phyloP scores from a whole-genome alignment of 1,140 invertebrate species.

The Latrodectus geometricus region DNA sequence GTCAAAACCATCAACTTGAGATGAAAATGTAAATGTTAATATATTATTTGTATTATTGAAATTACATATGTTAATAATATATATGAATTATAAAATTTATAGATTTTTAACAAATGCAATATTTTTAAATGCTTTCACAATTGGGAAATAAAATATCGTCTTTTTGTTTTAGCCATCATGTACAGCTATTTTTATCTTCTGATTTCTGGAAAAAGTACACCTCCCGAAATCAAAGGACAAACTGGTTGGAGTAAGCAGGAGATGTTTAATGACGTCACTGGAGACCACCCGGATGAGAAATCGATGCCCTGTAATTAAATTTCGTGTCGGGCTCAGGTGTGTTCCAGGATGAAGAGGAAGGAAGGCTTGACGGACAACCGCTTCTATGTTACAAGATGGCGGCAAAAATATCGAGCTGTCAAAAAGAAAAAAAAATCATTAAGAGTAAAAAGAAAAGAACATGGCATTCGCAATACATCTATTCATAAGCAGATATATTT shows the following conservation, averaged over 20 bases:
- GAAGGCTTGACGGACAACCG: background rate
- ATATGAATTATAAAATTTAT: too few relatives aligned
- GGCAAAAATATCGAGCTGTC: background rate
- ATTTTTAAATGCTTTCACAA: too few relatives aligned
- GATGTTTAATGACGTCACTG: slow-evolving; percentile 15
- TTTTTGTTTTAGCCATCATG: background rate
- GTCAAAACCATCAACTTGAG: too few relatives aligned
- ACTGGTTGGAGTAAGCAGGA: background rate
- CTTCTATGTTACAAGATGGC: slow-evolving; percentile 37
- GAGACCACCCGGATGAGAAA: slow-evolving; percentile 12
- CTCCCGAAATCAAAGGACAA: background rate
- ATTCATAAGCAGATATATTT: background rate
- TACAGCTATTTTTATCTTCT: too few relatives aligned
- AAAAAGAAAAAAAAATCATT: slow-evolving; percentile 21
- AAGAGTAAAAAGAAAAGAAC: background rate
- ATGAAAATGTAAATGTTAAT: too few relatives aligned
- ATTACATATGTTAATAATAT: too few relatives aligned
- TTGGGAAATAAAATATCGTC: background rate
- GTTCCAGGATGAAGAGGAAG: background rate
- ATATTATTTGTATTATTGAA: too few relatives aligned
- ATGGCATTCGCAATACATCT: background rate
- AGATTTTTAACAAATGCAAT: too few relatives aligned
- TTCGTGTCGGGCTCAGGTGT: slow-evolving; percentile 44
- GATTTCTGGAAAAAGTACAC: background rate
- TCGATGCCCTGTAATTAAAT: slow-evolving; percentile 37